A percentile compares a stretch with the other conserved stretches of the same genome.
Conservation (phyloP, 2,797 vertebrate genomes). For the Falco peregrinus region DNA sequence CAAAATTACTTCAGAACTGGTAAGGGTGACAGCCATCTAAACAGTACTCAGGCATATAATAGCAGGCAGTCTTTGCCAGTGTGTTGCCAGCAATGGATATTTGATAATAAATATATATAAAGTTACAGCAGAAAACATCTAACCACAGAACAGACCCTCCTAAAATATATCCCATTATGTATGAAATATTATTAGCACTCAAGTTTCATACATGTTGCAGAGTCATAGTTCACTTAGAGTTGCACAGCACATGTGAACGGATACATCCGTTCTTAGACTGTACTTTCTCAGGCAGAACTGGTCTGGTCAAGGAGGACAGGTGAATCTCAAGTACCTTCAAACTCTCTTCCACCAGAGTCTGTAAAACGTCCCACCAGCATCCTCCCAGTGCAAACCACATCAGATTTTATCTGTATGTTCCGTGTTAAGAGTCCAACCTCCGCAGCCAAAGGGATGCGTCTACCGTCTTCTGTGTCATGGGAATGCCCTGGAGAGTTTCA, state of each 20-base stretch:
- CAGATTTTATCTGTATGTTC: conserved; percentile 71
- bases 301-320: not conserved
- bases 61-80: not conserved
- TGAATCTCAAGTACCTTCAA: conserved; percentile 66
- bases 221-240: not conserved
- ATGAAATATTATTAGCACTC: not conserved
- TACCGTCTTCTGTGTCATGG: conserved; percentile 55
- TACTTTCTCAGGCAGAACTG: not conserved
- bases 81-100: not conserved
- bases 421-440: conserved; percentile 77
- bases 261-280: too few relatives aligned
- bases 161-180: not conserved
- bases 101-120: not conserved
- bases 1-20: not conserved
- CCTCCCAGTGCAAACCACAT: conserved; percentile 65
- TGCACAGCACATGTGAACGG: fast-evolving
- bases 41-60: not conserved
- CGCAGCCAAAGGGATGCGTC: conserved; percentile 54
- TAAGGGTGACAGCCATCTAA: not conserved
- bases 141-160: not conserved
- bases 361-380: conserved; percentile 67
- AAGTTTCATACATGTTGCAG: not conserved
- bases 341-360: conserved; percentile 21
- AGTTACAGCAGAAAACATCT: not conserved
- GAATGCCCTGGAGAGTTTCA: conserved; percentile 58